Conservation (phyloP, 1,140 invertebrate species). For the Mizuhopecten yessoensis region DNA sequence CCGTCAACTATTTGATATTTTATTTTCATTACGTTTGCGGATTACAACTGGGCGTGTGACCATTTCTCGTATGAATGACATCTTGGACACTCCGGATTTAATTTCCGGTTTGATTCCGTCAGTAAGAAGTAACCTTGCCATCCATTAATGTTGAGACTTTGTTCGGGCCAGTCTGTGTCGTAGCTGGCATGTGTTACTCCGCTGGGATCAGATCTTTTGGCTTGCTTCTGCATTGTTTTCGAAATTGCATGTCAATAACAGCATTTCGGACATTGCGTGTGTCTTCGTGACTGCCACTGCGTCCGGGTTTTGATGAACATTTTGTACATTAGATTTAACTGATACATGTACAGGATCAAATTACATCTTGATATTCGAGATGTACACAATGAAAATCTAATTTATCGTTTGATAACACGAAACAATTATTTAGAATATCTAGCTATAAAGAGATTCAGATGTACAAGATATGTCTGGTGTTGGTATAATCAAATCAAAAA, state of each 20-base stretch:
- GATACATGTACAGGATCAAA: too few species aligned
- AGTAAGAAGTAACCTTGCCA: background rate
- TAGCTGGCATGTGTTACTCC: background rate
- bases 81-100: background rate
- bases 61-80: background rate
- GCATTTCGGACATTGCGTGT: background rate
- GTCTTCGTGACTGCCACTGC: background rate
- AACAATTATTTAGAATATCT: too few species aligned
- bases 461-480: too few species aligned
- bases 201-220: background rate
- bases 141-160: background rate
- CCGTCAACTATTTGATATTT: background rate
- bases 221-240: background rate
- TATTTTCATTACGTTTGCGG: background rate
- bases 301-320: too few species aligned
- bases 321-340: background rate
- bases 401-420: too few species aligned
- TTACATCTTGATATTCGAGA: too few species aligned
- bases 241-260: background rate
- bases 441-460: too few species aligned
- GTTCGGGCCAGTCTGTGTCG: too few species aligned
- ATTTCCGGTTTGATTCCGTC: background rate
- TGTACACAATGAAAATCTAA: too few species aligned
- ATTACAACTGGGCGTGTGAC: background rate
- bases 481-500: too few species aligned